Evolutionary conservation across 2,888 invertebrate species (phyloP).

Genomic region (Zaprionus lineosus): DNA sequence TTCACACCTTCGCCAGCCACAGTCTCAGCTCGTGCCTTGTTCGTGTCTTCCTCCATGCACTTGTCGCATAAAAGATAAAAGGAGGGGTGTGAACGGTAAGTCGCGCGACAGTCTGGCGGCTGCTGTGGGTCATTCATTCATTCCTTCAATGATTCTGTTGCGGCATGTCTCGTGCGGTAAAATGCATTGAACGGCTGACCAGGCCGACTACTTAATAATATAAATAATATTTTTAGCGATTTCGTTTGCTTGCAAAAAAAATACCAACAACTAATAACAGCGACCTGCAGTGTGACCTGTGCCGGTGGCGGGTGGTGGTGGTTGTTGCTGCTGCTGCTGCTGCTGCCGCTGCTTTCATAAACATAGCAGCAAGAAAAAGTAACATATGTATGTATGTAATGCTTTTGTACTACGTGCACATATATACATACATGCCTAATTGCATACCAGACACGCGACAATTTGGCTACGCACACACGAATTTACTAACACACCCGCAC

Average conservation of each 20-base stretch:
- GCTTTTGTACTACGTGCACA: constrained; percentile 18
- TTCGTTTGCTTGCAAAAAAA: too few relatives aligned
- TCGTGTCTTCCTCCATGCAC: constrained; percentile 21
- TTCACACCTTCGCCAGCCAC: constrained; percentile 53
- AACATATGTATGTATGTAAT: constrained; percentile 2
- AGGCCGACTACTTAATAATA: constrained; percentile 18
- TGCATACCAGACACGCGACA: constrained; percentile 58
- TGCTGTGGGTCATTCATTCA: constrained; percentile 41
- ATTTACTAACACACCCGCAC: constrained; percentile 30
- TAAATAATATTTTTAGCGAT: too few relatives aligned
- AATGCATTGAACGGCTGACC: constrained; percentile 19
- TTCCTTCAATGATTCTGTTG: constrained; percentile 27
- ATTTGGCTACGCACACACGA: constrained; percentile 45
- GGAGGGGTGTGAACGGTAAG: constrained; percentile 4
- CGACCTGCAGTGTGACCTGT: constrained; percentile 25
- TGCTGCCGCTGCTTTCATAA: constrained; percentile 1
- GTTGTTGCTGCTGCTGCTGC: constrained; percentile 1
- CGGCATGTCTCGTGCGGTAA: constrained; percentile 55
- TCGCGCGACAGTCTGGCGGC: constrained; percentile 59
- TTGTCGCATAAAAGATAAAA: constrained; percentile 12
- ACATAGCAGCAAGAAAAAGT: constrained; percentile 17
- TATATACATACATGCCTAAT: constrained; percentile 51
- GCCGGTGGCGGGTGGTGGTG: constrained; percentile 30
- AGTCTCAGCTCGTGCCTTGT: constrained; percentile 24
- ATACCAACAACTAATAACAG: constrained; percentile 6